A percentile compares a stretch with the other conserved stretches of the same genome.
Evolutionary conservation across 1,140 invertebrate species (phyloP).

Genomic region (Melanaphis sacchari): DNA sequence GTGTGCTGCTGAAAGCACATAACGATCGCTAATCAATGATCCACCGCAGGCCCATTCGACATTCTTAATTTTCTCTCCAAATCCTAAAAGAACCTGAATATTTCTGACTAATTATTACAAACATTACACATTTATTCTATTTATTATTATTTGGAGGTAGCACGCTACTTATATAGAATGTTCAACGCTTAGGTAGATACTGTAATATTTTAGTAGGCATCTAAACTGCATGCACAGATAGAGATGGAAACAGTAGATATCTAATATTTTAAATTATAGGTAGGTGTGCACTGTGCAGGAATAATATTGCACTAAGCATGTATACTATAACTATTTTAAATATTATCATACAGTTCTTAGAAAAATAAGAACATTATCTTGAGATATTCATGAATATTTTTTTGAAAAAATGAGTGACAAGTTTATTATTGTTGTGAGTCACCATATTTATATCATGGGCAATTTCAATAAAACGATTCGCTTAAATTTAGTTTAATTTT

Average conservation of each 20-base stretch:
- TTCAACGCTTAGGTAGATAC: not conserved
- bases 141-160: not conserved
- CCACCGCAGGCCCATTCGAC: slow-evolving; percentile 67
- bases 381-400: not conserved
- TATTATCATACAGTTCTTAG: not conserved
- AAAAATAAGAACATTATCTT: not conserved
- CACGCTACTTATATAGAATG: too few species aligned
- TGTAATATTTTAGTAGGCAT: too few species aligned
- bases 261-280: not conserved
- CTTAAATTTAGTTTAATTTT: not conserved
- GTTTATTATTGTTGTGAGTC: not conserved
- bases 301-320: not conserved
- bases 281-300: not conserved
- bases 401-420: not conserved
- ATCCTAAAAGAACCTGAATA: slow-evolving; percentile 60
- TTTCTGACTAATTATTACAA: slow-evolving; percentile 18
- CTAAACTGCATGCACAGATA: too few species aligned
- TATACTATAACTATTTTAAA: not conserved
- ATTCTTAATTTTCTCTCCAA: slow-evolving; percentile 48
- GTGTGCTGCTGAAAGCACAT: slow-evolving; percentile 68
- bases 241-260: not conserved
- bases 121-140: not conserved
- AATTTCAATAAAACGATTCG: not conserved
- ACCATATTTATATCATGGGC: not conserved
- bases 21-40: slow-evolving; percentile 67